phyloP scores from a whole-genome alignment of 2,113 vertebrate species.

The Gnathonemus echidnorhynchus region DNA sequence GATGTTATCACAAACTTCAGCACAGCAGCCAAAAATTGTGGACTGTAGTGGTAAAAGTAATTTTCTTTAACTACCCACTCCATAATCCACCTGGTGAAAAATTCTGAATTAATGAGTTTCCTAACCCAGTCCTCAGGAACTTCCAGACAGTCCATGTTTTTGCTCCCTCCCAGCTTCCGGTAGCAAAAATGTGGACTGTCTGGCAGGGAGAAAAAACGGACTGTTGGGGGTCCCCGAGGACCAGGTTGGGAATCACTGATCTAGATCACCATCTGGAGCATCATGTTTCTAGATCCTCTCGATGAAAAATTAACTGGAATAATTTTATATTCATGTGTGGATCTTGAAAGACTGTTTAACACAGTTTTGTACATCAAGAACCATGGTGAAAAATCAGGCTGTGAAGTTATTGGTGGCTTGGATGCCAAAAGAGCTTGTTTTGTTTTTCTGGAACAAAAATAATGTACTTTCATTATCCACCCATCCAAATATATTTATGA shows the following conservation, averaged over 20 bases:
- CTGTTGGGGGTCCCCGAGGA: neutral
- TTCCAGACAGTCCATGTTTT: neutral
- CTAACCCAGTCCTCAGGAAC: neutral
- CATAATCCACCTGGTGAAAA: neutral
- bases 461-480: neutral
- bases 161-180: neutral
- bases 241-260: neutral
- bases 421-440: neutral
- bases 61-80: neutral
- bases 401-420: neutral
- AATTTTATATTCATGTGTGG: neutral
- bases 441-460: neutral
- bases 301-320: neutral
- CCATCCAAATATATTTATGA: neutral
- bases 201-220: neutral
- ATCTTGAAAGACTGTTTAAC: neutral
- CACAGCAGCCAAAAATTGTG: neutral
- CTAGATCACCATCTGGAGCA: neutral
- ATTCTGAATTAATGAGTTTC: neutral
- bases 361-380: neutral
- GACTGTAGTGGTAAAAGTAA: neutral
- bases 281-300: neutral
- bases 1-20: neutral
- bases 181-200: neutral
- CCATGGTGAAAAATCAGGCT: neutral